Base-by-base conservation (phyloP, 2,797 vertebrate genomes). In the Borostomias antarcticus region DNA sequence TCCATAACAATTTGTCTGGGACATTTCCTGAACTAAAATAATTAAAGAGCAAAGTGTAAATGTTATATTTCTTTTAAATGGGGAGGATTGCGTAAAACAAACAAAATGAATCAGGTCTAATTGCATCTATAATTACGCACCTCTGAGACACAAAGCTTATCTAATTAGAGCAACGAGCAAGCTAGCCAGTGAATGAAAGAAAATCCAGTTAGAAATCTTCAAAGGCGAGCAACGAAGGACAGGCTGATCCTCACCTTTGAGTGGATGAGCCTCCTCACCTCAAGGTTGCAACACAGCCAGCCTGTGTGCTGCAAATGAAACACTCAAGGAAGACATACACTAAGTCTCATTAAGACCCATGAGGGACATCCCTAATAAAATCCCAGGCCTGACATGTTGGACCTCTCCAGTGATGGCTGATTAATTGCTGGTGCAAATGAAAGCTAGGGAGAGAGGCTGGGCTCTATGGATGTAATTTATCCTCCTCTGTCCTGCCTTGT, bases 341-440 rank as follows among this genome's bases (percentile, higher is more conserved):
- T n/a, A 90, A 91, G 90, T 91, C 89, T 92, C 91, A 93, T 92
- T 92, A 91, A 90, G 83, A 79, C 86, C 83, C 85, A 91, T 88
- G 90, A 91, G 92, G 90, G 90, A 90, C 88, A 91, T 85, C 86
- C 86, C 90, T 92, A 89, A 92, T 92, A 92, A 92, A 91, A 91
- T 89, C 86, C 88, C 88, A 86, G 73, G 83, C 83, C 86, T 89
- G 91, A 91, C 91, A 88, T 89, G 83, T 82, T 80, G 86, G 83
- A 85, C 82, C 88, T 92, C 90, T 90, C 85, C 82, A 81, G 90
- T 92, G 92, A 93, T 91, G 89, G 86, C 89, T 90, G 91, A 93
- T 92, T 91, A 93, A 93, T 92, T 92, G 89, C 89, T 76, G 78
- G 84, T 86, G 85, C 84, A 89, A 91, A 91, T 90, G 90, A 89